Evolutionary conservation across 2,888 invertebrate species (phyloP).

Genomic region (Caenorhabditis sp.): DNA sequence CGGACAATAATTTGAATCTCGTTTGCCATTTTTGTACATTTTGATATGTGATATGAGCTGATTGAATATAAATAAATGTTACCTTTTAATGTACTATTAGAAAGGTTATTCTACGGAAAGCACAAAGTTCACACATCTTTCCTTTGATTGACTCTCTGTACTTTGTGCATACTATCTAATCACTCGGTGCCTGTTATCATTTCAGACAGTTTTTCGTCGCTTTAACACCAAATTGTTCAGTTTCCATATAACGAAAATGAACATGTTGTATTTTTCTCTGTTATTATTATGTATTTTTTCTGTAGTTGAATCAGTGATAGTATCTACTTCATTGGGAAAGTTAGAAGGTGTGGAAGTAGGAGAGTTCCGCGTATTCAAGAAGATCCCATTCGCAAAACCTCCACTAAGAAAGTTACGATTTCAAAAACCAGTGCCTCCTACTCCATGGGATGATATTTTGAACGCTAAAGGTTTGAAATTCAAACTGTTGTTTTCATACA

Average conservation of each 20-base stretch:
- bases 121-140: constrained; percentile 19
- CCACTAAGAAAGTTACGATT: constrained; percentile 76
- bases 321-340: constrained; percentile 26
- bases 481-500: neutral
- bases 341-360: constrained; percentile 29
- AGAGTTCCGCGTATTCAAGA: constrained; percentile 42
- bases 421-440: constrained; percentile 61
- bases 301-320: neutral
- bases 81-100: neutral
- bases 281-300: neutral
- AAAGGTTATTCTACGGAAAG: neutral
- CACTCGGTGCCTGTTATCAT: constrained; percentile 16
- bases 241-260: constrained; percentile 1
- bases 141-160: neutral
- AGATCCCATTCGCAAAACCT: constrained; percentile 75
- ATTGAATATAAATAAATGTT: constrained; percentile 13
- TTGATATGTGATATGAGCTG: constrained; percentile 15
- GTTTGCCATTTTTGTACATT: constrained; percentile 34
- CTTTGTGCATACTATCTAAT: constrained; percentile 26
- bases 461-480: constrained; percentile 62
- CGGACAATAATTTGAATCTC: constrained; percentile 54
- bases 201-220: constrained; percentile 9
- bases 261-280: neutral
- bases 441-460: constrained; percentile 69
- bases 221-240: neutral